Evolutionary conservation across 1,140 invertebrate species (phyloP).

Genomic region (Lepidotrigona ventralis): DNA sequence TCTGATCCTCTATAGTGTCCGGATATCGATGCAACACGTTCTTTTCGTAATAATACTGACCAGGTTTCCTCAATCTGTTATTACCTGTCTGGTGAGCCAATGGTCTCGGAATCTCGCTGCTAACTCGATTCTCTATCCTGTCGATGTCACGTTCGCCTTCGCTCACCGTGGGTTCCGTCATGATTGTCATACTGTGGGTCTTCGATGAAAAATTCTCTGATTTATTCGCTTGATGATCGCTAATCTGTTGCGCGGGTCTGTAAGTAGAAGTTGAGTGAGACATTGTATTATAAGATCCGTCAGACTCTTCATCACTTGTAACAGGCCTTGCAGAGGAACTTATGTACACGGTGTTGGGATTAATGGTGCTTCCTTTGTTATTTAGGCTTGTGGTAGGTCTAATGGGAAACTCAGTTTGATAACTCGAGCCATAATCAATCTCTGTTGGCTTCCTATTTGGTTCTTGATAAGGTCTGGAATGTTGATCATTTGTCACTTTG

Average conservation of each 20-base stretch:
- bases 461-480: background rate
- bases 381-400: background rate
- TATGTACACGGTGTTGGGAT: background rate
- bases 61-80: constrained; percentile 38
- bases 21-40: constrained; percentile 81
- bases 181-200: constrained; percentile 55
- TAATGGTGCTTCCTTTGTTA: background rate
- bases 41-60: constrained; percentile 81
- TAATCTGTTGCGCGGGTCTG: background rate
- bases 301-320: background rate
- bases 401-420: background rate
- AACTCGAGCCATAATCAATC: background rate
- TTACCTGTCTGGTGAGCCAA: background rate
- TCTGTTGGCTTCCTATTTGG: background rate
- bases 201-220: constrained; percentile 11
- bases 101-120: constrained; percentile 52
- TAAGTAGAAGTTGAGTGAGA: background rate
- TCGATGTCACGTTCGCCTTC: constrained; percentile 14
- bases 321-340: background rate
- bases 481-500: background rate
- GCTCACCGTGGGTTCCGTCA: constrained; percentile 30
- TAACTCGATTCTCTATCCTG: constrained; percentile 12
- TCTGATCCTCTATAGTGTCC: constrained; percentile 63
- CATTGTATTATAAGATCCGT: too few relatives aligned
- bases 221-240: background rate